Base-by-base conservation (phyloP, 92 coral and sea anemone species). In the Parazoanthus atlanticus region DNA sequence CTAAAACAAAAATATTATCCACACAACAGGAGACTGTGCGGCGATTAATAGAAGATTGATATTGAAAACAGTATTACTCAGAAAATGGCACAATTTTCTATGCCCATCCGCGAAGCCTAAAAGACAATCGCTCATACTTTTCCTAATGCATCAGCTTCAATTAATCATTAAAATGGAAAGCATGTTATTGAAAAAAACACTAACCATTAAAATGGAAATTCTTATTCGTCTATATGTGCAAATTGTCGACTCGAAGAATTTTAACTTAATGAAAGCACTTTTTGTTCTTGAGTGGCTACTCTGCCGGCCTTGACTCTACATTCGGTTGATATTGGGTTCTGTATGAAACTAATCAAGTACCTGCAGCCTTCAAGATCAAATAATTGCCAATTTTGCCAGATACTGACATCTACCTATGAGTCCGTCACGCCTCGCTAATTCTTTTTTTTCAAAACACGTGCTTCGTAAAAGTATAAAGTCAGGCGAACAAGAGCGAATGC, bases 371-470 rank as follows among this genome's bases (percentile, higher is more conserved):
- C 36, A 33, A 33, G 52, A 75, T 75, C 79, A 38, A 41, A 33
- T 38, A 75, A 75, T 36, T 75, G 79, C 49, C 25, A 75, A 36
- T 34, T 75, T 52, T 52, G 19, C 21, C 58, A 52, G 21, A 23
- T 61, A 26, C 43, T 54, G 71, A 78, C 54, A 78, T 78, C 80
- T 78, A 8, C 46, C 17, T 21, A 8, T 54, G 34, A 52, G 84
- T 30, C 10, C 46, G 67, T 31, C 71, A 58, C 71, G 84, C 25
- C 54, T 46, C 17, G 36, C 65, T 43, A 28, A 43, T 41, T 38
- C 41, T 31, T 19, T 69, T 84, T 70, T 46, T 29, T 29, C 36
- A 28, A 82, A 84, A 70, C 79, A 84, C 87, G 87, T 69, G 78
- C 12, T 78, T 52, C 8, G 23, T 77, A 73, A 17, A 10, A 11